Evolutionary conservation across 2,888 invertebrate species (phyloP).

Genomic region (Autographa gamma): DNA sequence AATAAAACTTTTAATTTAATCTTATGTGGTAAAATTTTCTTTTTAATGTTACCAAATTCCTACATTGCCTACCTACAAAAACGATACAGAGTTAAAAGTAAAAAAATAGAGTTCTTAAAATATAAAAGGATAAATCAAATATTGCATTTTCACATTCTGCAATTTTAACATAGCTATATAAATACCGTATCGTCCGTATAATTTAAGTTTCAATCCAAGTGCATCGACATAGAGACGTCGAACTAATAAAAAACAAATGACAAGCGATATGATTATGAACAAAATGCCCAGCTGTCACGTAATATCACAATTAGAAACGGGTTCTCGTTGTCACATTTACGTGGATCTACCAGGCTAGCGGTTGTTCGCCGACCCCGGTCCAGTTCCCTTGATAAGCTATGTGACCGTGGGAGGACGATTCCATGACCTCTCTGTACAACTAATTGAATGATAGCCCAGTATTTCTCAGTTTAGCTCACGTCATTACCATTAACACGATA

Average conservation of each 20-base stretch:
- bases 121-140: too few relatives aligned
- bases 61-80: too few relatives aligned
- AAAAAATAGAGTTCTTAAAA: too few relatives aligned
- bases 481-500: constrained; percentile 46
- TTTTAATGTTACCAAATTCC: neutral
- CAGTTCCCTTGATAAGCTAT: constrained; percentile 71
- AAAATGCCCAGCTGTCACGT: constrained; percentile 37
- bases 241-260: constrained; percentile 8
- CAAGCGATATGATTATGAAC: constrained; percentile 13
- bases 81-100: too few relatives aligned
- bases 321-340: constrained; percentile 45
- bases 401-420: constrained; percentile 77
- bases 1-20: neutral
- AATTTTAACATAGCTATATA: too few relatives aligned
- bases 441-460: constrained; percentile 77
- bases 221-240: neutral
- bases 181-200: too few relatives aligned
- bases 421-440: constrained; percentile 78
- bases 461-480: constrained; percentile 39
- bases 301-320: constrained; percentile 57
- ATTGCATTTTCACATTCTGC: too few relatives aligned
- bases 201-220: too few relatives aligned
- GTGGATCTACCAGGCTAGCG: constrained; percentile 31
- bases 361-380: constrained; percentile 67
- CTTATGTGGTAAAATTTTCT: neutral